Evolutionary conservation across 1,140 invertebrate species (phyloP).

Genomic region (Temnothorax curvispinosus): DNA sequence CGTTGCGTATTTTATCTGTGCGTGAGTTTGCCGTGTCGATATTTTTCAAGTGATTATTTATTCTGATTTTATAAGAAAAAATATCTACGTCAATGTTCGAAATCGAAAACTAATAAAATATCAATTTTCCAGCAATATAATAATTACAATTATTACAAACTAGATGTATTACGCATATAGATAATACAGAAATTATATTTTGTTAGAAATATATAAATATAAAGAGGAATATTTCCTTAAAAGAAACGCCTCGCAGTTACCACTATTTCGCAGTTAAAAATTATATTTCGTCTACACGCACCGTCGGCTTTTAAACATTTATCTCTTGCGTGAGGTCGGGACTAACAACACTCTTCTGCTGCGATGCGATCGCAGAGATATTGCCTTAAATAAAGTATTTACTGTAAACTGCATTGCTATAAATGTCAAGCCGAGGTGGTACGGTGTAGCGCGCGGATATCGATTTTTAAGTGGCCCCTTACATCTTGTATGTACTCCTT

Average conservation of each 20-base stretch:
- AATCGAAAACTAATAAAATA: neutral
- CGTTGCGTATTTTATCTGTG: neutral
- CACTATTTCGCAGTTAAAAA: neutral
- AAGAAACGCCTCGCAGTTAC: neutral
- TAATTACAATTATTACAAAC: neutral
- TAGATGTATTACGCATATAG: neutral
- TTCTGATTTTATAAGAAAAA: slow-evolving; percentile 14
- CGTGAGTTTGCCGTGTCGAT: slow-evolving; percentile 26
- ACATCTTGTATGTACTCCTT: slow-evolving; percentile 33
- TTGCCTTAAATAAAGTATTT: slow-evolving; percentile 14
- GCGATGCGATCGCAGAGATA: neutral
- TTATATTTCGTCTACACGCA: neutral
- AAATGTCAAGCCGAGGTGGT: neutral
- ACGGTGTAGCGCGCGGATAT: slow-evolving; percentile 14
- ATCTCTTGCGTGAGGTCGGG: neutral
- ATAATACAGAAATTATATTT: too few relatives aligned
- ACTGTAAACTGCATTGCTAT: slow-evolving; percentile 28
- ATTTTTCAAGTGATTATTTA: slow-evolving; percentile 42
- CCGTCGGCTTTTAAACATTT: neutral
- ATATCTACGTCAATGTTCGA: neutral
- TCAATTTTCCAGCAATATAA: neutral
- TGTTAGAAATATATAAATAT: neutral
- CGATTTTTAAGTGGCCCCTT: slow-evolving; percentile 58
- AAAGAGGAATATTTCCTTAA: neutral
- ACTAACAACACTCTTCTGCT: neutral